Evolutionary conservation across 2,888 invertebrate genomes (phyloP), one percentile per base, ranked within the genome.

Genomic region (Fragum sueziense): DNA sequence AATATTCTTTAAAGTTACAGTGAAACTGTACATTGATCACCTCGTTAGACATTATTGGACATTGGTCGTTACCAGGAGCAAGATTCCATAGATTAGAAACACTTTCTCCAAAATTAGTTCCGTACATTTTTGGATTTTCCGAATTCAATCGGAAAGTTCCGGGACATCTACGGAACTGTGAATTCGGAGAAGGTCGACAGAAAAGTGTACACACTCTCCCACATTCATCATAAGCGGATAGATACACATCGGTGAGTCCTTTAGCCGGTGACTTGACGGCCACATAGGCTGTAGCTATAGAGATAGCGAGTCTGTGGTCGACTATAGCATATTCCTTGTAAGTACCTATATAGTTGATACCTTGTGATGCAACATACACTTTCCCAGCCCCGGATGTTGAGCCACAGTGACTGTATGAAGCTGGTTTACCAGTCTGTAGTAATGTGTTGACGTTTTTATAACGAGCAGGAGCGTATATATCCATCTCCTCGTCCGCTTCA

Each of bases 321-420:
- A 90, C 79, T 25, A 91, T 85, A 29, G 90, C 88, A 33, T 86
- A 89, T 61, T 91, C 91, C 62, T 89, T 89, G 79, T 91, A 91
- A 11, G 70, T 81, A 3, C 91, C 91, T 27, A 89, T 84, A 69
- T 91, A 91, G 72, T 89, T 90, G 20, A 91, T 79, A 3, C 91
- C 91, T 59, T 82, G 81, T 29, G 90, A 89, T 33, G 80, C 77
- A 29, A 91, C 76, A 68, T 86, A 90, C 9, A 90, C 88, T 33
- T 86, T 86, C 9, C 90, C 90, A 20, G 86, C 85, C n/a, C 67
- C 76, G 27, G 83, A 79, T 1, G 82, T 73, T 11, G 78, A 68
- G 9, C 61, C 70, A 69, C 87, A 86, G 17, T 76, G 75, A 0
- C 78, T 54, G 51, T 81, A 85, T 14, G 84, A 79, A 1, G 86